Conservation (phyloP, 1,140 invertebrate genomes). For the Ridgeia piscesae region DNA sequence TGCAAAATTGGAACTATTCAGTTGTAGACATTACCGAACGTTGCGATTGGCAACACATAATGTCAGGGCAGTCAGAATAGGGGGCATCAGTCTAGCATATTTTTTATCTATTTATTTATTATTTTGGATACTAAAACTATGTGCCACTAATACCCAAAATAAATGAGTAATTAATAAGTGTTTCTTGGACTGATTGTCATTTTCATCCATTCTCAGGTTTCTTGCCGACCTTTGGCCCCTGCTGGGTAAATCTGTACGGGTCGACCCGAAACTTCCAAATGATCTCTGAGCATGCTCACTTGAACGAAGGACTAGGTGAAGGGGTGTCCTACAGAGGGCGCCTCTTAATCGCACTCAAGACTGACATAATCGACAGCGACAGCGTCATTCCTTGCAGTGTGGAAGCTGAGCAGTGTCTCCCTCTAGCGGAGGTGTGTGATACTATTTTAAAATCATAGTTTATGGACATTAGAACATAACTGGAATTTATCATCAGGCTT, state of each 20-base stretch:
- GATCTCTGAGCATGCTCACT: conserved; percentile 74
- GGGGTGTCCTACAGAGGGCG: conserved; percentile 77
- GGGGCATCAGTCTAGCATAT: too few relatives aligned
- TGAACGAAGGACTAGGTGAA: conserved; percentile 78
- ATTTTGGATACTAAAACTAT: too few relatives aligned
- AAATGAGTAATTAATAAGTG: too few relatives aligned
- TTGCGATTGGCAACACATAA: too few relatives aligned
- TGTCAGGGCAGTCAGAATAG: too few relatives aligned
- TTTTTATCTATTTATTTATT: too few relatives aligned
- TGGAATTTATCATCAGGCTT: too few relatives aligned
- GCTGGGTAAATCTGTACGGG: conserved; percentile 79
- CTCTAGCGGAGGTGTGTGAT: conserved; percentile 46
- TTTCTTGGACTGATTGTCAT: background rate
- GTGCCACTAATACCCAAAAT: too few relatives aligned
- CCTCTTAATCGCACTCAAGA: conserved; percentile 54
- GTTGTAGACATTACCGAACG: too few relatives aligned
- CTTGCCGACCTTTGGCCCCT: conserved; percentile 80
- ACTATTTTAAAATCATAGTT: background rate
- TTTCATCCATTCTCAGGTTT: conserved; percentile 67
- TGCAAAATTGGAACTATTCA: too few relatives aligned
- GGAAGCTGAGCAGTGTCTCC: conserved; percentile 46
- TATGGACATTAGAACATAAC: background rate
- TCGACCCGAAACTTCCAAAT: conserved; percentile 67
- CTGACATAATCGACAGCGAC: conserved; percentile 50
- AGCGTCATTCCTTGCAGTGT: conserved; percentile 46